Base-by-base conservation (phyloP, 2,113 vertebrate genomes). In the Emydura subglobosa region DNA sequence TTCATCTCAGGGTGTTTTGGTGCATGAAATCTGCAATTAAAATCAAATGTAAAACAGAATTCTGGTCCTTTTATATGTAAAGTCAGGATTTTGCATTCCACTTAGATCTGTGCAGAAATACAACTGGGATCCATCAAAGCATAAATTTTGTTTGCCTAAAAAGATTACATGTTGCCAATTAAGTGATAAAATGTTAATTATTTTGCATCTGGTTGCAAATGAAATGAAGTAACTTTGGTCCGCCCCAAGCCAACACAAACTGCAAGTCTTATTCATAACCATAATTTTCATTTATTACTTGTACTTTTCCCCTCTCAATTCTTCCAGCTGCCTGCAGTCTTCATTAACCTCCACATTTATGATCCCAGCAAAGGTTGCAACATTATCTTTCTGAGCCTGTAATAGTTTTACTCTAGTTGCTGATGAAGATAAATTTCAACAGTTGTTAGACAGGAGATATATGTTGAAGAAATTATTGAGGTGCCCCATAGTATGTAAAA, bases 1-100 rank as follows among this genome's bases (percentile, higher is more conserved):
- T 68, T 96, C 22, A 92, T 86, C 74, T 96, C 74, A 83, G 44
- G 94, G 49, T 87, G 9, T 85, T 91, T 14, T 88, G 9, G 27
- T 74, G 42, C n/a, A 91, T 90, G 81, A 92, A 96, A 95, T 95
- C 79, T 96, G 57, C 65, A 96, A 94, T 96, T 96, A 94, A 84
- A 97, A 96, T 94, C 5, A 42, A 94, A 94, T 91, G 79, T 4
- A 97, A 93, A 93, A 85, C 22, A 92, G 51, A 92, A 49, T 91
- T 88, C 55, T 89, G 91, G 49, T 84, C 39, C 44, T 96, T 97
- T 97, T 95, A 91, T 90, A 91, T 92, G 51, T 50, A 82, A 97
- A 97, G 5, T 81, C 72, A 68, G 68, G 72, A 80, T 92, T 93
- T 83, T 89, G 89, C 49, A 82, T 94, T 97, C 39, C 27, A 39